phyloP scores from a whole-genome alignment of 2,797 vertebrate genomes.

The Hybognathus amarus region DNA sequence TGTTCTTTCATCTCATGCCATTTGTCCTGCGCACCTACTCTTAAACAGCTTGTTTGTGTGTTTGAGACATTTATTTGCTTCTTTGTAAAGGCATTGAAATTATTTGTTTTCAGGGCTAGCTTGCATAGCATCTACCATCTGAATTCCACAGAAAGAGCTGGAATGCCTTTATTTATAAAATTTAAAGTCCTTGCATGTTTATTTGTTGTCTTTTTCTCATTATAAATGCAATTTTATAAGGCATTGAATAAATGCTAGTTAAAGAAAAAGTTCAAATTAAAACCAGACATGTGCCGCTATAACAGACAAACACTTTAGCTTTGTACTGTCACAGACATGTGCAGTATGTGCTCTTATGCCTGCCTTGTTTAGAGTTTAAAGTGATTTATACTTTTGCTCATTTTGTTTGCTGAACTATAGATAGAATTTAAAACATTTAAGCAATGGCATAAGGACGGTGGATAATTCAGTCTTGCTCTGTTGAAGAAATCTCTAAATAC shows the following conservation, averaged over 20 bases:
- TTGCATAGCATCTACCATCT: background rate
- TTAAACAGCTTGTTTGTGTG: background rate
- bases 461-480: background rate
- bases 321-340: background rate
- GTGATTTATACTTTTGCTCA: background rate
- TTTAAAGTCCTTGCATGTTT: background rate
- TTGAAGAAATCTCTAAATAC: background rate
- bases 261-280: background rate
- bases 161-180: background rate
- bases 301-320: background rate
- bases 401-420: background rate
- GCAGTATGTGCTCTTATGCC: background rate
- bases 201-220: background rate
- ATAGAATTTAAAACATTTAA: background rate
- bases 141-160: background rate
- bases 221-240: background rate
- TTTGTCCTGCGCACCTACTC: background rate
- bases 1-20: background rate
- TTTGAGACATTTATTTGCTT: background rate
- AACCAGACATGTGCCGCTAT: background rate
- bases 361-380: background rate
- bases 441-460: background rate
- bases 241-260: background rate
- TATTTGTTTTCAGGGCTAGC: background rate
- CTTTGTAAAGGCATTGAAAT: background rate